Evolutionary conservation across 2,113 vertebrate genomes (phyloP).

Genomic region (Nothobranchius furzeri): DNA sequence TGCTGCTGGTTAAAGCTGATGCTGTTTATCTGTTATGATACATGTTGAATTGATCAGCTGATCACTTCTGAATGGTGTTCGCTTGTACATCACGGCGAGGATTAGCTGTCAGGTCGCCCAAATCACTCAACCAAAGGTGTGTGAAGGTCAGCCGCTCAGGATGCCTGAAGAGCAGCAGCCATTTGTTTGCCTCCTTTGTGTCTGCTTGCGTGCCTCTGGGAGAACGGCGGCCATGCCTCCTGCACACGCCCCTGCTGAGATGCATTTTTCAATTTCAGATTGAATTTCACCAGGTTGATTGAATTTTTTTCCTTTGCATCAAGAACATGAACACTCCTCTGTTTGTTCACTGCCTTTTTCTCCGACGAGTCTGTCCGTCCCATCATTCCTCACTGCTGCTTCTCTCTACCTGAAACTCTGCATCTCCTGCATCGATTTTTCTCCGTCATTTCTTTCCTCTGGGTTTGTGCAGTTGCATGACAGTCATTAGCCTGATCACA

Average conservation of each 20-base stretch:
- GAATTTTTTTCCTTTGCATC: conserved; percentile 68
- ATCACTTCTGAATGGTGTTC: too few relatives aligned
- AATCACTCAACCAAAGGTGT: conserved; percentile 32
- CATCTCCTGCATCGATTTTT: conserved; percentile 35
- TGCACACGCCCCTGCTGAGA: conserved; percentile 39
- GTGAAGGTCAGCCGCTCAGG: conserved; percentile 53
- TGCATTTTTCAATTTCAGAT: conserved; percentile 65
- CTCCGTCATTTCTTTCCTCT: conserved; percentile 5
- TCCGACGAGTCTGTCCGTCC: conserved; percentile 38
- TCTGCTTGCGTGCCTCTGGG: conserved; percentile 21
- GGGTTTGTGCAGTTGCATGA: conserved; percentile 51
- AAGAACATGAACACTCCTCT: conserved; percentile 56
- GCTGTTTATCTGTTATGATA: too few relatives aligned
- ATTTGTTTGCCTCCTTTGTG: conserved; percentile 52
- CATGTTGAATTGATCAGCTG: too few relatives aligned
- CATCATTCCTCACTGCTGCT: conserved; percentile 16
- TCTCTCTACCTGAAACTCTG: conserved; percentile 19
- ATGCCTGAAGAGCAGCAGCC: conserved; percentile 29
- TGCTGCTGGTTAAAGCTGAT: conserved; percentile 15
- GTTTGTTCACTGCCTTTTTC: conserved; percentile 14
- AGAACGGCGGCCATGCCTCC: conserved; percentile 30
- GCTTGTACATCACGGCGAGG: neutral
- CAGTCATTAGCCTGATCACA: conserved; percentile 61
- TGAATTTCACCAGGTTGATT: conserved; percentile 72
- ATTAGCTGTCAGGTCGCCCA: conserved; percentile 23